Evolutionary conservation across 2,113 vertebrate species (phyloP).

Genomic region (Lichenostomus cassidix): DNA sequence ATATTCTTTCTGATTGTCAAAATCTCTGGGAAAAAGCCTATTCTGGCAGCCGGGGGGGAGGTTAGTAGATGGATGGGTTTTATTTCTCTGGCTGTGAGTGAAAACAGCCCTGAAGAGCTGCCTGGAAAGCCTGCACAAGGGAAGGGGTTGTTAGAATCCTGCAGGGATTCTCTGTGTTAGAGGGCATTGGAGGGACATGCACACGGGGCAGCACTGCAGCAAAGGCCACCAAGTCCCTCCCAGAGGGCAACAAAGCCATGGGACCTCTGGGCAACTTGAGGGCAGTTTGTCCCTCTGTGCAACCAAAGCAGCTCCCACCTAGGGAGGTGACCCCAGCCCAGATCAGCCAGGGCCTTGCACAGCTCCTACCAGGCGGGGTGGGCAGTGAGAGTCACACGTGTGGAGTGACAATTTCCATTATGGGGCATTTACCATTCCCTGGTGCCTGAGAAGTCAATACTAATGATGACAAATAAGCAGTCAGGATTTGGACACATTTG

Average conservation of each 20-base stretch:
- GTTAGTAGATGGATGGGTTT: neutral
- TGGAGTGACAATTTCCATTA: neutral
- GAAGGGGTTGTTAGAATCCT: neutral
- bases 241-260: neutral
- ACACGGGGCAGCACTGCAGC: fast-evolving
- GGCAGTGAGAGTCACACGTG: fast-evolving
- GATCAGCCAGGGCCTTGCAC: neutral
- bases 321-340: neutral
- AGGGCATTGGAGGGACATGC: fast-evolving
- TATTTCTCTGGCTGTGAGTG: neutral
- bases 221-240: neutral
- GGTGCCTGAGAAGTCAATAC: neutral
- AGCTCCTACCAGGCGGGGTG: neutral
- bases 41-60: neutral
- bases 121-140: fast-evolving
- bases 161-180: fast-evolving
- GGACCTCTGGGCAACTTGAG: fast-evolving
- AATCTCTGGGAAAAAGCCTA: neutral
- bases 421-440: neutral
- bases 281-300: neutral
- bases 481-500: neutral
- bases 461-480: conserved; percentile 2
- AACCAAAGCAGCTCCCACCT: fast-evolving
- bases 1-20: neutral
- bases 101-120: neutral